phyloP scores from a whole-genome alignment of 1,140 invertebrate genomes.

The Charaxes varanes region DNA sequence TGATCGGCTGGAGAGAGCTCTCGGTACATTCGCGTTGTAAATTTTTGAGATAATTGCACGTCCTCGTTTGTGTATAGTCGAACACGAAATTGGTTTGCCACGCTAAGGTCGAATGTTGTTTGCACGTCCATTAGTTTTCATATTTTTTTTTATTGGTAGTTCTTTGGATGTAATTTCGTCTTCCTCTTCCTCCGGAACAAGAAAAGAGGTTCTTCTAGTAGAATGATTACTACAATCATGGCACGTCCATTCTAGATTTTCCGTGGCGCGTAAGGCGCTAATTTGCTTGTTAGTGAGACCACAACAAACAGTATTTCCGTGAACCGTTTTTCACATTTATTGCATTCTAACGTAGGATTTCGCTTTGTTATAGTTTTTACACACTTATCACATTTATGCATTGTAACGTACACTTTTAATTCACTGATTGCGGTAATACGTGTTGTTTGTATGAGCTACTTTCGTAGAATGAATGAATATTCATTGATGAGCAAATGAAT shows the following conservation, averaged over 20 bases:
- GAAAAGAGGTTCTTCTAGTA: conserved; percentile 1
- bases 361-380: conserved; percentile 7
- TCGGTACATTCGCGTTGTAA: too few relatives aligned
- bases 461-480: too few relatives aligned
- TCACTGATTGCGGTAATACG: not conserved
- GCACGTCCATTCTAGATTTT: conserved; percentile 11
- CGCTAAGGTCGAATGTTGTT: too few relatives aligned
- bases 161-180: not conserved
- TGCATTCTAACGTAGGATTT: conserved; percentile 9
- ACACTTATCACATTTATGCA: conserved; percentile 9
- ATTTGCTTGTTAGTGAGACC: conserved; percentile 10
- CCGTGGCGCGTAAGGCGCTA: conserved; percentile 1
- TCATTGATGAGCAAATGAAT: too few relatives aligned
- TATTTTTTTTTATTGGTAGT: not conserved
- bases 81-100: too few relatives aligned
- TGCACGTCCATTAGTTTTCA: too few relatives aligned
- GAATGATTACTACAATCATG: conserved; percentile 2
- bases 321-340: conserved; percentile 10
- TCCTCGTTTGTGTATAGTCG: too few relatives aligned
- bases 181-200: not conserved
- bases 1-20: too few relatives aligned
- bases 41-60: too few relatives aligned
- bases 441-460: conserved; percentile 3
- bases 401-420: not conserved
- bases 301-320: not conserved